Base-by-base conservation (phyloP, 2,888 invertebrate genomes). In the Yponomeuta evonymella region DNA sequence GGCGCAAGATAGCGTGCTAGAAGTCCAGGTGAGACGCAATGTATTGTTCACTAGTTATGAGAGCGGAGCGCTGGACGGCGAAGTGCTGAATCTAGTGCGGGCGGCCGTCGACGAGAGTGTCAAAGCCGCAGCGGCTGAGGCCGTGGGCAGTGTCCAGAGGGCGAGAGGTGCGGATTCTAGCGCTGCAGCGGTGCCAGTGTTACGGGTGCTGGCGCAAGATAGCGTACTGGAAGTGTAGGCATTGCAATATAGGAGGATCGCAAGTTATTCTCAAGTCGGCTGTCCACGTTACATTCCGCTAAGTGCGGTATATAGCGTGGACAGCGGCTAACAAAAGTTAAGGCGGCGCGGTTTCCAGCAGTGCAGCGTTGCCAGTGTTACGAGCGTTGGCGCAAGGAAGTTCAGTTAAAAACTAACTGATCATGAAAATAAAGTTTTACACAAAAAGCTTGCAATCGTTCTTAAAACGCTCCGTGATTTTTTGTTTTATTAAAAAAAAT, bases 111-210 rank as follows among this genome's bases (percentile, higher is more conserved):
- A 79, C 63, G 73, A 76, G 36, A 73, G 82, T 77, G 9, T 80
- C 89, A 9, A 89, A 85, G 75, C 70, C 72, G 90, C 87, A 67
- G 92, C 89, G 66, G 90, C 89, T 8, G 90, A 99, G 74, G 98
- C 99, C 0, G 93, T 99, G n/a, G 99, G 99, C 62, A 98, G 98
- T 78, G 94, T 99, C 68, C 99, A 99, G 90, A 94, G 98, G 51
- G 98, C 98, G 79, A 96, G 99, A 0, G 99, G 99, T 8, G 98
- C 99, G 6, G 98, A 98, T 1, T 97, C 98, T 2, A 97, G 98
- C 74, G 98, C 99, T 81, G 97, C 98, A 2, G 98, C 98, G 83
- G 96, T 99, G 77, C 98, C 98, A 63, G 98, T 99, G 82, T 87
- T 99, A 67, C 90, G 99, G 30, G 98, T 99, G 0, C 89, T 99